Evolutionary conservation across 2,113 vertebrate genomes (phyloP).

Genomic region (Cynopterus brachyotis): DNA sequence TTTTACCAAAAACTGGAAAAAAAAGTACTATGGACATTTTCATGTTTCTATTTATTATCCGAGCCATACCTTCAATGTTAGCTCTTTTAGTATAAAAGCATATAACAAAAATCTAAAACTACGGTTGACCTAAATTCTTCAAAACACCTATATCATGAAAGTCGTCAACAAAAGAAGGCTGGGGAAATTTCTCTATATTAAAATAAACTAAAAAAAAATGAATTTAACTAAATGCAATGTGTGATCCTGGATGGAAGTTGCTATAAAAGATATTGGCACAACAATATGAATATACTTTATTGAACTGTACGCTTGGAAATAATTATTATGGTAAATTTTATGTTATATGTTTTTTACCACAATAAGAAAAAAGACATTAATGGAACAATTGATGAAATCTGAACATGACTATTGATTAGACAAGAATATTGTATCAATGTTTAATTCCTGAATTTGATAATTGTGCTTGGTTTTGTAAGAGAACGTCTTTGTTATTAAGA

Average conservation of each 20-base stretch:
- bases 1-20: neutral
- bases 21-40: neutral
- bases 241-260: neutral
- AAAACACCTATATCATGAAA: neutral
- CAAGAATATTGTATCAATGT: neutral
- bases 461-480: neutral
- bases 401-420: neutral
- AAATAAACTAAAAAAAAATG: neutral
- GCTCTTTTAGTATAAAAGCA: neutral
- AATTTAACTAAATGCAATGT: neutral
- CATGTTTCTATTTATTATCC: neutral
- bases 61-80: neutral
- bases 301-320: neutral
- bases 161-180: neutral
- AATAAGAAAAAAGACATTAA: neutral
- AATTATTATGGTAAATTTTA: neutral
- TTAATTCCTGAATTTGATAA: neutral
- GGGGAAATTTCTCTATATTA: neutral
- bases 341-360: neutral
- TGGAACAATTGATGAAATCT: neutral
- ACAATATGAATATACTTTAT: neutral
- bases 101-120: neutral
- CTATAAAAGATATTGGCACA: neutral
- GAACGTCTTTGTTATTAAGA: slow-evolving; percentile 18
- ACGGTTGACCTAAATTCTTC: neutral